Base-by-base conservation (phyloP, 2,888 invertebrate species). In the Agrilus biguttatus region DNA sequence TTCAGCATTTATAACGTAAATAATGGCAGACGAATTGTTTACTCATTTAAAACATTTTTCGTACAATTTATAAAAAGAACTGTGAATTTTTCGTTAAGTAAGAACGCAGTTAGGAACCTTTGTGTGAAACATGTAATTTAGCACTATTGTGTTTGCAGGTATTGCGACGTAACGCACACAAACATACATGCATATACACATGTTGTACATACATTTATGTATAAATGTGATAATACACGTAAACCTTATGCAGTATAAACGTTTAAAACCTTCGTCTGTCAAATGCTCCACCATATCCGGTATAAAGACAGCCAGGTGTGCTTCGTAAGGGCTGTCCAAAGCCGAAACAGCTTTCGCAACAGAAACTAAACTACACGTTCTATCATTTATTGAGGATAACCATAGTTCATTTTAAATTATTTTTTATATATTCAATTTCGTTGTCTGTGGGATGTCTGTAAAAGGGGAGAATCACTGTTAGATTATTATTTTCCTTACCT, bases 261-360 rank as follows among this genome's bases (percentile, higher is more conserved):
- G 42, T 28, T 28, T 10, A 28, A 28, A 28, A 28, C 8, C 28
- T 28, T 57, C 56, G 60, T 58, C 57, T 56, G 61, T 58, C 58
- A 55, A 58, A 51, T 55, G 49, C 55, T 56, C 23, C 37, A 47
- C 46, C 51, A 56, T 63, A 63, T 63, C 62, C 62, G 61, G 62
- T 60, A 59, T 57, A 28, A 28, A 56, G 49, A 48, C 45, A 51
- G 57, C 61, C 62, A 62, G 61, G 61, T 62, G 61, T 57, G 55
- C 57, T 52, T 50, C 55, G 50, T 47, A 54, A 59, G 58, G 58
- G 59, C 52, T 58, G 59, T 58, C 55, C 60, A 59, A 55, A 51
- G 38, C 40, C 21, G 37, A 42, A 17, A 33, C 17, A 40, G 40
- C 33, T 33, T 34, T 34, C 37, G 33, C 40, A 14, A 40, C 33